Evolutionary conservation across 1,140 invertebrate genomes (phyloP).

Genomic region (Ctenoplectra terminalis): DNA sequence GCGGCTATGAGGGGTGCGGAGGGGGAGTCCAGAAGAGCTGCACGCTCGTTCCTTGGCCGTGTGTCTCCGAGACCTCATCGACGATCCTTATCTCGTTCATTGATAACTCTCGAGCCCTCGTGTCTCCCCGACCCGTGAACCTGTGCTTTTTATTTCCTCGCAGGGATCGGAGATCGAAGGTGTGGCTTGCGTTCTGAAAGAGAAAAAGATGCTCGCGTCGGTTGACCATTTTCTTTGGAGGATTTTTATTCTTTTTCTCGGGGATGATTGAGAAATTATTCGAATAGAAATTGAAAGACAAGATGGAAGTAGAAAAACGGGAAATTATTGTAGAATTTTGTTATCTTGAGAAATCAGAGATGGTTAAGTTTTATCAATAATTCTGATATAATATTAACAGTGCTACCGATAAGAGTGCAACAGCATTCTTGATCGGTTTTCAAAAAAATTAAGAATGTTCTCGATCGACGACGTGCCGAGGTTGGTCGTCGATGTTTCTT

Average conservation of each 20-base stretch:
- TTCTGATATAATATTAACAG: too few relatives aligned
- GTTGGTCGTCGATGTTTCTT: conserved; percentile 19
- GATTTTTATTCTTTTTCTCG: background rate
- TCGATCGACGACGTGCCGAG: background rate
- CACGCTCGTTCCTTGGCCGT: conserved; percentile 1
- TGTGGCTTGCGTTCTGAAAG: conserved; percentile 14
- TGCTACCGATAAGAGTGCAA: too few relatives aligned
- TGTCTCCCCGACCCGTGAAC: conserved; percentile 20
- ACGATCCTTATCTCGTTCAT: conserved; percentile 70
- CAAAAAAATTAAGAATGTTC: background rate
- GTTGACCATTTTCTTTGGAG: background rate
- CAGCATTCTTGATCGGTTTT: too few relatives aligned
- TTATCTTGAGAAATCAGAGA: background rate
- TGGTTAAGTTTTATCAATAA: too few relatives aligned
- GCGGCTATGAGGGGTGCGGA: conserved; percentile 48
- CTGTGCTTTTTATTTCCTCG: conserved; percentile 30
- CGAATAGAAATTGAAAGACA: too few relatives aligned
- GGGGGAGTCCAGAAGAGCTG: background rate
- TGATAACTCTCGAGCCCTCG: conserved; percentile 59
- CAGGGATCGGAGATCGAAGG: conserved; percentile 12
- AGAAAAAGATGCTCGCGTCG: background rate
- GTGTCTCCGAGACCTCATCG: conserved; percentile 52
- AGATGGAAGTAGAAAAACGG: too few relatives aligned
- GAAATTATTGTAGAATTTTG: background rate
- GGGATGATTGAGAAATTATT: background rate